Conservation (phyloP, 2,113 vertebrate species). For the Malurus elegans region DNA sequence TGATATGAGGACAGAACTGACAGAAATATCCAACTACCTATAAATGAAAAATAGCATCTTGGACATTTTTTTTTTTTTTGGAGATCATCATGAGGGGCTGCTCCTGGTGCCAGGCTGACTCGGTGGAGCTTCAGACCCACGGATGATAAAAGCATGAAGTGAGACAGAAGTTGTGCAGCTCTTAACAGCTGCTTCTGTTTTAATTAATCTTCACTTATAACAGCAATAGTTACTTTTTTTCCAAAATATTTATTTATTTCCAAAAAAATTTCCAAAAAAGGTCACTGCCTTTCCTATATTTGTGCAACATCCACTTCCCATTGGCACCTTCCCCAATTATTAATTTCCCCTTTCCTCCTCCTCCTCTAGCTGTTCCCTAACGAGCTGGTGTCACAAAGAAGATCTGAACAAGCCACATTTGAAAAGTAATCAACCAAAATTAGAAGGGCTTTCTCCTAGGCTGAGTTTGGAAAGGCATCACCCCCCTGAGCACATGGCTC, state of each 20-base stretch:
- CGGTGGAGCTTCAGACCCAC: background rate
- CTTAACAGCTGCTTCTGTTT: background rate
- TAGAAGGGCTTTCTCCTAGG: background rate
- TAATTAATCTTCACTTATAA: background rate
- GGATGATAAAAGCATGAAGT: background rate
- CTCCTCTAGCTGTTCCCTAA: background rate
- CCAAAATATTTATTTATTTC: background rate
- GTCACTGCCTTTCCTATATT: background rate
- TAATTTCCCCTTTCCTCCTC: background rate
- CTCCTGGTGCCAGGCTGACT: background rate
- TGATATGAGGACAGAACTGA: background rate
- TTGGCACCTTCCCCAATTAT: accelerated
- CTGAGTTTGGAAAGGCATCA: background rate
- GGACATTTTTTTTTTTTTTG: background rate
- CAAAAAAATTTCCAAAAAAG: background rate
- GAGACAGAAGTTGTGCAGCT: background rate
- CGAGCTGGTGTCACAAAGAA: accelerated
- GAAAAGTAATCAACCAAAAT: background rate
- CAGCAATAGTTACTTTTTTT: background rate
- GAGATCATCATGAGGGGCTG: background rate
- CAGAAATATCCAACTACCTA: background rate
- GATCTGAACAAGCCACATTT: background rate
- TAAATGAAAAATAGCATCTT: background rate
- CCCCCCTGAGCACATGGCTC: background rate
- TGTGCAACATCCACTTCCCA: background rate